phyloP scores from a whole-genome alignment of 2,888 invertebrate genomes.

The Pocota personata region DNA sequence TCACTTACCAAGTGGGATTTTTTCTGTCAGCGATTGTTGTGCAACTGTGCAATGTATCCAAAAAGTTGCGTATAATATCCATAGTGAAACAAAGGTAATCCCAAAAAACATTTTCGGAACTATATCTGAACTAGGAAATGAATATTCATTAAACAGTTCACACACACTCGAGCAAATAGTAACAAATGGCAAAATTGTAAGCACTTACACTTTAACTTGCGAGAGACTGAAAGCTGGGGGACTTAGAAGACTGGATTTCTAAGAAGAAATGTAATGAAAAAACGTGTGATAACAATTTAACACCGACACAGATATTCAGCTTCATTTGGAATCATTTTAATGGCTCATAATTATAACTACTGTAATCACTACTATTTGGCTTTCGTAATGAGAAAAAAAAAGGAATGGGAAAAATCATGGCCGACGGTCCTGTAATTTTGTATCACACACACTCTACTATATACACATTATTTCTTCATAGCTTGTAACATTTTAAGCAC shows the following conservation, averaged over 20 bases:
- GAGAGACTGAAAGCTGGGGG: constrained; percentile 44
- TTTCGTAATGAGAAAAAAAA: constrained; percentile 1
- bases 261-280: constrained; percentile 52
- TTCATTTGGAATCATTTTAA: constrained; percentile 60
- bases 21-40: constrained; percentile 82
- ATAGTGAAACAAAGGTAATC: constrained; percentile 78
- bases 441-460: constrained; percentile 35
- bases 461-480: constrained; percentile 48
- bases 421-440: constrained; percentile 52
- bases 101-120: constrained; percentile 79
- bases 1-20: constrained; percentile 82
- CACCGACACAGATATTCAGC: constrained; percentile 25
- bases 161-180: constrained; percentile 13
- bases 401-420: constrained; percentile 60
- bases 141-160: constrained; percentile 40
- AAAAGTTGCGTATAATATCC: constrained; percentile 79
- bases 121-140: constrained; percentile 40
- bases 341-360: constrained; percentile 5
- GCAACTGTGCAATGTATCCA: constrained; percentile 79
- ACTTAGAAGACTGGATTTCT: constrained; percentile 47
- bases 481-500: constrained; percentile 40
- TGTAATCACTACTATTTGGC: constrained; percentile 32
- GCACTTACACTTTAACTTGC: constrained; percentile 66
- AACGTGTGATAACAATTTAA: constrained; percentile 29
- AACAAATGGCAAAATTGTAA: background rate